Evolutionary conservation across 1,140 invertebrate species (phyloP).

Genomic region (Helicoverpa armigera): DNA sequence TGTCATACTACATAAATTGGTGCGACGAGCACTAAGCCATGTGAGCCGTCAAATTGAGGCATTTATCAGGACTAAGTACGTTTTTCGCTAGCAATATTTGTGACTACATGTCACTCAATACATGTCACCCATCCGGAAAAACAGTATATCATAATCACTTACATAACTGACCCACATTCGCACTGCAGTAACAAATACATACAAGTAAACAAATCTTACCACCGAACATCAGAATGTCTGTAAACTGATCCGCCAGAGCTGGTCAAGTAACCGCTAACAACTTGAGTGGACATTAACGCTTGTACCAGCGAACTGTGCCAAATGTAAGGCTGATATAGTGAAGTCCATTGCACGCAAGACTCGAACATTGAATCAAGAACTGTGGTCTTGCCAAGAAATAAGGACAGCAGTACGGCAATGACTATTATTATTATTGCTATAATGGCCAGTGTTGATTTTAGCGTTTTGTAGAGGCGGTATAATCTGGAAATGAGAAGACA

Average conservation of each 20-base stretch:
- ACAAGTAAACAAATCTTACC: slow-evolving; percentile 63
- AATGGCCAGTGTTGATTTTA: slow-evolving; percentile 68
- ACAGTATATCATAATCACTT: too few species aligned
- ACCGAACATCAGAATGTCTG: slow-evolving; percentile 78
- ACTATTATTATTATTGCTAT: slow-evolving; percentile 66
- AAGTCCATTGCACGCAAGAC: slow-evolving; percentile 74
- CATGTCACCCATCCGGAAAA: too few species aligned
- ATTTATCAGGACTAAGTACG: too few species aligned
- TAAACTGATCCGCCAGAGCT: slow-evolving; percentile 78
- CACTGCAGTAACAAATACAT: background rate
- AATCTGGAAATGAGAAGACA: slow-evolving; percentile 66
- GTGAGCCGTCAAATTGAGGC: too few species aligned
- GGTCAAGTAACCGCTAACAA: slow-evolving; percentile 74
- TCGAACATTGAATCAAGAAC: slow-evolving; percentile 63
- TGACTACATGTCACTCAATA: too few species aligned
- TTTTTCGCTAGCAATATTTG: too few species aligned
- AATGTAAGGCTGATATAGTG: slow-evolving; percentile 70
- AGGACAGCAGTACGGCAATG: slow-evolving; percentile 67
- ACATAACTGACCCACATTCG: background rate
- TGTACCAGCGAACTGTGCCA: slow-evolving; percentile 80
- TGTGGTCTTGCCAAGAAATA: slow-evolving; percentile 69
- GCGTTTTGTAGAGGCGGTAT: slow-evolving; percentile 73
- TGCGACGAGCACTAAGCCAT: too few species aligned
- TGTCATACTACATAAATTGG: too few species aligned
- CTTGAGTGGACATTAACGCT: slow-evolving; percentile 74